A percentile compares a stretch with the other conserved stretches of the same genome.
Evolutionary conservation across 2,888 invertebrate genomes (phyloP).

Genomic region (Shargacucullia verbasci): DNA sequence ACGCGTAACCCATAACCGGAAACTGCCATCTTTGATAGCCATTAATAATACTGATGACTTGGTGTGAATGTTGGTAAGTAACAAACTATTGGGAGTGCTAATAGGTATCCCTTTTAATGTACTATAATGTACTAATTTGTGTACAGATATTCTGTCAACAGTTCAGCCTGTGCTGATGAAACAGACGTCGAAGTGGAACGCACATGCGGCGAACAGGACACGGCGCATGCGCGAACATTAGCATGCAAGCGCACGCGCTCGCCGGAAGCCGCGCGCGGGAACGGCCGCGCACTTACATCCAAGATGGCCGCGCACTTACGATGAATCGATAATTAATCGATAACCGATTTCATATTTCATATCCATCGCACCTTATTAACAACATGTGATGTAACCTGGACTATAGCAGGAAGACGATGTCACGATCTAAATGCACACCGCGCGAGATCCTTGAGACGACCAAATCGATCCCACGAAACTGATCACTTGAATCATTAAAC

Average conservation of each 20-base stretch:
- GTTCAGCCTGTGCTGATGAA: slow-evolving; percentile 47
- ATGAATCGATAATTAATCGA: slow-evolving; percentile 87
- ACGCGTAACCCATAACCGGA: slow-evolving; percentile 53
- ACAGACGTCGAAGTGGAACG: slow-evolving; percentile 70
- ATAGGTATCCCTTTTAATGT: not conserved
- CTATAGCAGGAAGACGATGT: slow-evolving; percentile 69
- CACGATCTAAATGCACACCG: slow-evolving; percentile 73
- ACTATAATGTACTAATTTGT: slow-evolving; percentile 19
- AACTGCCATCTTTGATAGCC: slow-evolving; percentile 44
- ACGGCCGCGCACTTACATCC: slow-evolving; percentile 83
- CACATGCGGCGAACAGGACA: slow-evolving; percentile 73
- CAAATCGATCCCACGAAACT: slow-evolving; percentile 72
- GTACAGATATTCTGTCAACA: slow-evolving; percentile 33
- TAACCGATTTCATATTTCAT: slow-evolving; percentile 86
- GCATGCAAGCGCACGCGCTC: slow-evolving; percentile 84
- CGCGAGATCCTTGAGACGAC: slow-evolving; percentile 75
- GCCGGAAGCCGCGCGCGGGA: slow-evolving; percentile 86
- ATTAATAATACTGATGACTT: slow-evolving; percentile 41
- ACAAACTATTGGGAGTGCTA: slow-evolving; percentile 1
- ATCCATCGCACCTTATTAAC: slow-evolving; percentile 77
- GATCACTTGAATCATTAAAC: slow-evolving; percentile 71
- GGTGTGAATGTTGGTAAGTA: slow-evolving; percentile 11
- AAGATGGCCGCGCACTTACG: slow-evolving; percentile 84
- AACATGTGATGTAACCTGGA: slow-evolving; percentile 83
- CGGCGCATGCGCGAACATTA: slow-evolving; percentile 81